A percentile compares a stretch with the other conserved stretches of the same genome.
These are phyloP conservation scores for Sycophila sp. DNA, from an alignment of 1,140 invertebrate genomes.

Conservation along the genomic window DNA sequence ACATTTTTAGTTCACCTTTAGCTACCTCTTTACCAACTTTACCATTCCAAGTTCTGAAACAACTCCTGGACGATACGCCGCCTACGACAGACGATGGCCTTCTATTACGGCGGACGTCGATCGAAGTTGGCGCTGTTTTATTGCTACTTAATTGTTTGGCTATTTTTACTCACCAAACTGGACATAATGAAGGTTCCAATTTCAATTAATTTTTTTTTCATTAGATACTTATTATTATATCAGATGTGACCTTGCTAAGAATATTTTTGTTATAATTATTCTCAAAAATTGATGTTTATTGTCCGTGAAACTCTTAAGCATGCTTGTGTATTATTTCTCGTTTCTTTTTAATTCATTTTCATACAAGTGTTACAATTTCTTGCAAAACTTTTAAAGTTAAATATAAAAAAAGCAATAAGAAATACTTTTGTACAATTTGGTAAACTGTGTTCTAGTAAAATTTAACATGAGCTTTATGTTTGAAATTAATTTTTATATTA, in stretches of 20 bases:
- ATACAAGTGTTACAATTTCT: no score
- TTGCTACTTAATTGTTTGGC: constrained; percentile 87
- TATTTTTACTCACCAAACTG: constrained; percentile 86
- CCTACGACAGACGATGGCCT: constrained; percentile 84
- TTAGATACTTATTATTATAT: no score
- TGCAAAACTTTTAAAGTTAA: no score
- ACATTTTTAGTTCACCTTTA: constrained; percentile 80
- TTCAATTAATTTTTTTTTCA: no score
- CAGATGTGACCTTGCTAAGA: no score
- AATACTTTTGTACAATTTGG: not conserved
- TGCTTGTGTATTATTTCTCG: no score
- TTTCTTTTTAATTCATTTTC: no score
- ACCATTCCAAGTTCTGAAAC: constrained; percentile 86
- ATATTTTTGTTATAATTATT: no score
- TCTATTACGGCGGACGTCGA: constrained; percentile 79
- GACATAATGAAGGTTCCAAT: constrained; percentile 47
- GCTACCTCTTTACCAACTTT: constrained; percentile 83
- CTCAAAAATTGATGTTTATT: no score
- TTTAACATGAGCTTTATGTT: no score
- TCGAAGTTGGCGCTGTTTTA: constrained; percentile 85
- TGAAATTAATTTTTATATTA: not conserved
- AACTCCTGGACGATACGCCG: constrained; percentile 81
- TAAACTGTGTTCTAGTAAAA: no score
- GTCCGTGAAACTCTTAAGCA: no score
- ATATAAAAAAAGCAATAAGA: not conserved